phyloP scores from a whole-genome alignment of 2,888 invertebrate species.

The Atherix ibis region DNA sequence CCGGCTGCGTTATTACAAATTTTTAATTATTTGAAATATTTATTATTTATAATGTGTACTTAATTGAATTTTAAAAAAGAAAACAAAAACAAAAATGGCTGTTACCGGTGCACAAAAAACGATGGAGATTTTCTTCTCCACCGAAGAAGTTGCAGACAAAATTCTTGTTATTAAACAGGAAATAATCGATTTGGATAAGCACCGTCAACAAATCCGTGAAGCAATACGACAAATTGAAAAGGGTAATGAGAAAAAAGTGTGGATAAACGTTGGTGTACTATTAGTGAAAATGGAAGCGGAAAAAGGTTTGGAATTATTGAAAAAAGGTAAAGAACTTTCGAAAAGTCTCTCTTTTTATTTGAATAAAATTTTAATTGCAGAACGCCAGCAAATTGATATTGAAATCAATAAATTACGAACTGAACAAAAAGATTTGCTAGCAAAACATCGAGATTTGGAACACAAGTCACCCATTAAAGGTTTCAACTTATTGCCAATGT shows the following conservation, averaged over 20 bases:
- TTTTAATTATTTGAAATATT: too few species aligned
- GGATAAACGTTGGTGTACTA: slow-evolving; percentile 30
- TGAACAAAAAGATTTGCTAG: slow-evolving; percentile 28
- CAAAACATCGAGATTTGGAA: slow-evolving; percentile 29
- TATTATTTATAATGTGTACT: too few species aligned
- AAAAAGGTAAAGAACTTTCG: slow-evolving; percentile 19
- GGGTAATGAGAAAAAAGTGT: slow-evolving; percentile 21
- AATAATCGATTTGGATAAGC: slow-evolving; percentile 23
- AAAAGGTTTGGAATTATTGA: slow-evolving; percentile 24
- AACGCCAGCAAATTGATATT: slow-evolving; percentile 24
- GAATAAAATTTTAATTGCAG: slow-evolving; percentile 15
- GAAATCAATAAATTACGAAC: slow-evolving; percentile 28
- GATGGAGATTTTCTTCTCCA: slow-evolving; percentile 23
- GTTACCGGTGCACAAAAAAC: slow-evolving; percentile 20
- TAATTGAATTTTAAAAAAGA: too few species aligned
- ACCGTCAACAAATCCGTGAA: slow-evolving; percentile 25
- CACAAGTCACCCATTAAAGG: slow-evolving; percentile 24
- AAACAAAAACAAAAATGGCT: too few species aligned
- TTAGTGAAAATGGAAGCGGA: slow-evolving; percentile 23
- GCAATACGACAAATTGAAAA: slow-evolving; percentile 26
- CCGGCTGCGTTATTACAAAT: too few species aligned
- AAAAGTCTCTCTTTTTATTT: neutral
- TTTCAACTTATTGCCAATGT: slow-evolving; percentile 25
- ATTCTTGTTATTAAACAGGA: slow-evolving; percentile 29
- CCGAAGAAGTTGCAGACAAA: slow-evolving; percentile 28